phyloP scores from a whole-genome alignment of 2,797 vertebrate species.

The Hyperoplus immaculatus region DNA sequence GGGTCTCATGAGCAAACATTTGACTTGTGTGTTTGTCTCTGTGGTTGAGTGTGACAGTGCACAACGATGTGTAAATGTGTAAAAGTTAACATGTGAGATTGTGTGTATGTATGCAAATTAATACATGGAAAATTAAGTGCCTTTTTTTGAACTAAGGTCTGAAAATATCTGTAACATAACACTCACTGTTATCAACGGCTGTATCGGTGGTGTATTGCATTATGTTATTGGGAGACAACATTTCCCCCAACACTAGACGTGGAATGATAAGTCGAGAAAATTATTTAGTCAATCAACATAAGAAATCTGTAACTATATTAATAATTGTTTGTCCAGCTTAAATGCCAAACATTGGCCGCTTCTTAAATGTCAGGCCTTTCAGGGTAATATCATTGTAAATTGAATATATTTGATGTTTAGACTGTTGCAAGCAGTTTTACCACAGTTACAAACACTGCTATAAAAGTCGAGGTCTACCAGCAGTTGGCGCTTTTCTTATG shows the following conservation, averaged over 20 bases:
- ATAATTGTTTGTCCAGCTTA: background rate
- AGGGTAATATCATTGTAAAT: background rate
- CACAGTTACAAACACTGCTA: background rate
- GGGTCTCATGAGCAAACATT: background rate
- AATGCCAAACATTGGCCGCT: background rate
- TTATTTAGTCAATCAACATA: background rate
- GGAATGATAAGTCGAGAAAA: background rate
- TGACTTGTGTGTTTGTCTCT: constrained; percentile 14
- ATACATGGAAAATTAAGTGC: background rate
- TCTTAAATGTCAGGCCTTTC: background rate
- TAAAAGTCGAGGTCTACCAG: background rate
- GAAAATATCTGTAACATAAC: background rate
- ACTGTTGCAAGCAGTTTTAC: background rate
- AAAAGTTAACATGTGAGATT: background rate
- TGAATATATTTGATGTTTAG: background rate
- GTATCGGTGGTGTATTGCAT: background rate
- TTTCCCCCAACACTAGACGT: background rate
- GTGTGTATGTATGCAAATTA: background rate
- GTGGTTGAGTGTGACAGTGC: constrained; percentile 4
- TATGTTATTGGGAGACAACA: background rate
- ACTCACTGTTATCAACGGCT: background rate
- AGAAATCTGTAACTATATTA: background rate
- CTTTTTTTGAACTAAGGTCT: constrained; percentile 2
- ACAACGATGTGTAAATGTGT: constrained; percentile 7
- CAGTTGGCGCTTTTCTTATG: background rate